A percentile compares a stretch with the other conserved stretches of the same genome.
These are phyloP conservation scores for Hofmannophila pseudospretella DNA, from an alignment of 2,888 invertebrate genomes.

Conservation along the genomic window DNA sequence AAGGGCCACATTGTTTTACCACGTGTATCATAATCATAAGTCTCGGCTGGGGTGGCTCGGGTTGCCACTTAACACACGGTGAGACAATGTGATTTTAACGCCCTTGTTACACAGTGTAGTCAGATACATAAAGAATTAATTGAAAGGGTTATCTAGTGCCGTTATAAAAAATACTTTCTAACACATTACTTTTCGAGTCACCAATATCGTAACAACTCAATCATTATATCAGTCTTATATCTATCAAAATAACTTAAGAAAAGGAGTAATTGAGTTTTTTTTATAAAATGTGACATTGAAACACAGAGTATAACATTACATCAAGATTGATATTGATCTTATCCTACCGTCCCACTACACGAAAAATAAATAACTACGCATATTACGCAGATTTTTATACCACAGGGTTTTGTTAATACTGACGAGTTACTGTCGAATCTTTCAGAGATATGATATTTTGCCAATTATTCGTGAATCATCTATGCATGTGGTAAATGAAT, in stretches of 20 bases:
- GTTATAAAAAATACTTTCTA: conserved; percentile 36
- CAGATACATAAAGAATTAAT: conserved; percentile 39
- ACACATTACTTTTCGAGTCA: conserved; percentile 23
- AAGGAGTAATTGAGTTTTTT: neutral
- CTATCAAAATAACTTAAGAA: conserved; percentile 34
- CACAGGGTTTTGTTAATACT: conserved; percentile 71
- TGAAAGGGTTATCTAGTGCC: conserved; percentile 47
- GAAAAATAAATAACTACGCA: conserved; percentile 46
- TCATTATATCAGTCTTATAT: conserved; percentile 71
- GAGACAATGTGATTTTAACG: too few species aligned
- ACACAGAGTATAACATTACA: conserved; percentile 44
- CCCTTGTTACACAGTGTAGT: conserved; percentile 14
- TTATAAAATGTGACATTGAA: conserved; percentile 26
- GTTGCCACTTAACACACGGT: too few species aligned
- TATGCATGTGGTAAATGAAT: too few species aligned
- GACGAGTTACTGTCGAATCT: conserved; percentile 52
- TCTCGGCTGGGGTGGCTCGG: too few species aligned
- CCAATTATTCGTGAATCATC: neutral
- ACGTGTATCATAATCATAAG: too few species aligned
- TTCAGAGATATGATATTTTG: conserved; percentile 66
- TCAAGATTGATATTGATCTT: conserved; percentile 50
- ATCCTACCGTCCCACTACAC: conserved; percentile 52
- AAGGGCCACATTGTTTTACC: too few species aligned
- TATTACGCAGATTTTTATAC: conserved; percentile 47
- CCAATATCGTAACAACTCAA: conserved; percentile 42